Conservation (phyloP, 2,113 vertebrate genomes). For the Peromyscus leucopus region DNA sequence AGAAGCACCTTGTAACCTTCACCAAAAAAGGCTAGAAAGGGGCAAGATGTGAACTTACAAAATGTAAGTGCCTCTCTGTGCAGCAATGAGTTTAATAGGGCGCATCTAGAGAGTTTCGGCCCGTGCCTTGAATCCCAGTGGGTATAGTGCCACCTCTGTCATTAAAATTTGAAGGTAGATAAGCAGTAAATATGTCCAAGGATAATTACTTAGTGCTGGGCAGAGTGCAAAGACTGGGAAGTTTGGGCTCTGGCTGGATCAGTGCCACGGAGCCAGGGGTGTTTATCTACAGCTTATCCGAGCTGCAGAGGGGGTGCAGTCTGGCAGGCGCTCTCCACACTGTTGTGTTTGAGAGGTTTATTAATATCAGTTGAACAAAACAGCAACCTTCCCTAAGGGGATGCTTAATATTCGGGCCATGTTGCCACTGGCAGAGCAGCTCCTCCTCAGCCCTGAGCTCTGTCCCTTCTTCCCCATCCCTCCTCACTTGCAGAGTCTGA, state of each 20-base stretch:
- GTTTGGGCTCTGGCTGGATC: slow-evolving; percentile 57
- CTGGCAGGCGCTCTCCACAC: neutral
- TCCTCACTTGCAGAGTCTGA: neutral
- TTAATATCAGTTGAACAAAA: slow-evolving; percentile 53
- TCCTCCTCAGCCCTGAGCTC: neutral
- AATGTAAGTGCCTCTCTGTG: neutral
- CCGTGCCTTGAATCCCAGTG: slow-evolving; percentile 42
- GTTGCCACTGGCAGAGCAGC: neutral
- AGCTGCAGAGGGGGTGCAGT: slow-evolving; percentile 17
- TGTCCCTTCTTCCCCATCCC: neutral
- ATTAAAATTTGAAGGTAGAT: slow-evolving; percentile 78
- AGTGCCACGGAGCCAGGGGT: neutral
- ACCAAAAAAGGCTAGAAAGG: neutral
- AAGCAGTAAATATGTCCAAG: slow-evolving; percentile 77
- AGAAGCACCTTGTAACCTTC: neutral
- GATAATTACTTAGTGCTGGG: slow-evolving; percentile 72
- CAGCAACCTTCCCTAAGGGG: neutral
- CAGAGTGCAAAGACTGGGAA: slow-evolving; percentile 55
- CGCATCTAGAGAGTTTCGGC: neutral
- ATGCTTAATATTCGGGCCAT: slow-evolving; percentile 34
- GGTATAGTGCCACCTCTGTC: slow-evolving; percentile 31
- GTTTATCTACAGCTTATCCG: slow-evolving; percentile 76
- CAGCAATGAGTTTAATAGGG: neutral
- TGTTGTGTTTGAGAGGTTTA: slow-evolving; percentile 64
- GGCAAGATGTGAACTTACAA: neutral